Evolutionary conservation across 2,113 vertebrate genomes (phyloP).

Genomic region (Hypanus sabinus): DNA sequence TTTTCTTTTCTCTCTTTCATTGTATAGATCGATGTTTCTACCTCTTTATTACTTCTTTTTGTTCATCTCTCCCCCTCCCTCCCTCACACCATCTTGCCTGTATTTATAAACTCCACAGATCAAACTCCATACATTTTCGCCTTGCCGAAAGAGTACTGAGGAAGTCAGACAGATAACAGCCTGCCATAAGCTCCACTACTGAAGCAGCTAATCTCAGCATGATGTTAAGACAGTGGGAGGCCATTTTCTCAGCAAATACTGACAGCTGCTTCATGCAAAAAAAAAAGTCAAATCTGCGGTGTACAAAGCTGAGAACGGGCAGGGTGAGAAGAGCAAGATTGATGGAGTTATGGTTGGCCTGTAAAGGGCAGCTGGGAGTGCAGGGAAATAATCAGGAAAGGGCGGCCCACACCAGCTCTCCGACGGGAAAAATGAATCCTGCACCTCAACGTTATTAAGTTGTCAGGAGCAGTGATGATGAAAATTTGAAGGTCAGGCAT

Average conservation of each 20-base stretch:
- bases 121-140: slow-evolving; percentile 2
- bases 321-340: slow-evolving; percentile 78
- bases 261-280: slow-evolving; percentile 62
- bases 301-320: slow-evolving; percentile 58
- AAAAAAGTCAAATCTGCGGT: slow-evolving; percentile 51
- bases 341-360: slow-evolving; percentile 95
- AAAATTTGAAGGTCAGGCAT: slow-evolving; percentile 98
- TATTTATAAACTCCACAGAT: neutral
- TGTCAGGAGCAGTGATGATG: slow-evolving; percentile 89
- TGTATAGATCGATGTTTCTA: neutral
- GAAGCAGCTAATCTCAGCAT: slow-evolving; percentile 37
- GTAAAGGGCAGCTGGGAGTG: slow-evolving; percentile 92
- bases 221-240: slow-evolving; percentile 46
- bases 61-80: neutral
- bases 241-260: slow-evolving; percentile 66
- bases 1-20: neutral
- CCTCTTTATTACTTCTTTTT: neutral
- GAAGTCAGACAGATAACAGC: slow-evolving; percentile 37
- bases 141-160: neutral
- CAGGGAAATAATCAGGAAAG: slow-evolving; percentile 95
- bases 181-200: slow-evolving; percentile 35
- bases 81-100: neutral
- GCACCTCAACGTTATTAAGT: slow-evolving; percentile 91
- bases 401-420: slow-evolving; percentile 75
- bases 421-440: slow-evolving; percentile 78